A percentile compares a stretch with the other conserved stretches of the same genome.
Conservation (phyloP, 2,113 vertebrate species). For the Zosterops pallidus region DNA sequence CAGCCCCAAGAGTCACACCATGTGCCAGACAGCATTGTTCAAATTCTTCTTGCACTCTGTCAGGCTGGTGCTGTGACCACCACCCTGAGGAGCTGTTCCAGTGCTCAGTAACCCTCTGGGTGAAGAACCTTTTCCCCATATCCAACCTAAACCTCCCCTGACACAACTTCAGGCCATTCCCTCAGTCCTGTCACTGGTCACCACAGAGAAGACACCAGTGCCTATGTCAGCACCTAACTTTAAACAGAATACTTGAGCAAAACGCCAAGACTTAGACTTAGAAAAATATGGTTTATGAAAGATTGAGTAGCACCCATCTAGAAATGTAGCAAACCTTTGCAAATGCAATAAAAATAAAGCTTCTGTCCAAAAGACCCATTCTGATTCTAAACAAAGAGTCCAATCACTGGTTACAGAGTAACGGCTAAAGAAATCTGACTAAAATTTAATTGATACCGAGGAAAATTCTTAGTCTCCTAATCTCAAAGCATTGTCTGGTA, state of each 20-base stretch:
- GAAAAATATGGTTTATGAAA: not conserved
- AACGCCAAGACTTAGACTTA: not conserved
- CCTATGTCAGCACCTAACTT: fast-evolving
- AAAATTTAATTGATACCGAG: not conserved
- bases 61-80: not conserved
- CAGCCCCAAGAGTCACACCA: not conserved
- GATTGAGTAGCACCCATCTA: not conserved
- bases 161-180: not conserved
- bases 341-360: not conserved
- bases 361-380: not conserved
- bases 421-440: not conserved
- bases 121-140: not conserved
- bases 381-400: not conserved
- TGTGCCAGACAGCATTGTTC: not conserved
- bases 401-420: not conserved
- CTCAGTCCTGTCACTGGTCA: not conserved
- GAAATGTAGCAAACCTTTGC: not conserved
- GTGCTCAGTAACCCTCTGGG: fast-evolving
- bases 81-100: not conserved
- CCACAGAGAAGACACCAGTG: not conserved
- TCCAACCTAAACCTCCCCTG: not conserved
- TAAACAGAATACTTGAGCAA: not conserved
- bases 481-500: not conserved
- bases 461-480: not conserved
- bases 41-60: not conserved